Base-by-base conservation (phyloP, 2,888 invertebrate species). In the Cecidostiba fungosa region DNA sequence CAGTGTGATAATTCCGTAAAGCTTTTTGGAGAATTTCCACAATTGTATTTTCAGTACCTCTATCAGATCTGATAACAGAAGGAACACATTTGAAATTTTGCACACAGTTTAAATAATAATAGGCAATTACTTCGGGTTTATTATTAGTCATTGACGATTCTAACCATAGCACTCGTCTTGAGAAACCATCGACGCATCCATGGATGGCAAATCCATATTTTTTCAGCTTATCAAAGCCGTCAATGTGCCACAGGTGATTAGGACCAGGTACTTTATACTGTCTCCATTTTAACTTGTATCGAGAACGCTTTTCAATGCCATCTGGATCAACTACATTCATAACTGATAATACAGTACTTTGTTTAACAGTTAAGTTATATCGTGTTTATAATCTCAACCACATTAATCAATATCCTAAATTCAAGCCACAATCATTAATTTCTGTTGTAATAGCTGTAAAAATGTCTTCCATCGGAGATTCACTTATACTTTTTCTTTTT, bases 401-500 rank as follows among this genome's bases (percentile, higher is more conserved):
- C 50, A 77, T 50, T n/a, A 50, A 77, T 19, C 43, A 12, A 54
- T 77, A 77, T 19, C 77, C 77, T 43, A 77, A 50, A 54, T 77
- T 77, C 3, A 26, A 39, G 29, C 77, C 77, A 54, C n/a, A 50
- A 26, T 23, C 47, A 16, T 50, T 39, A 39, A 47, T 16, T 26
- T 47, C 50, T 43, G 3, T 1, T 6, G n/a, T 23, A 43, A 77
- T 36, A 39, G 32, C 39, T 39, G 23, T 50, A n/a, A 43, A 29
- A 23, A 50, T 50, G 8, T 50, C 29, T 43, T 26, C 19, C 14
- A 50, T n/a, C 12, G 36, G 39, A 73, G 19, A 19, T 77, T 50
- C 54, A n/a, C 3, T 43, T 77, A 77, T 50, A 43, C 47, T 77
- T 77, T 77, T 77, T 77, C 50, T 77, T 14, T 29, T 77, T 47